Evolutionary conservation across 2,888 invertebrate species (phyloP), one percentile per base, ranked within the genome.

Genomic region (Stegophylla sp.): DNA sequence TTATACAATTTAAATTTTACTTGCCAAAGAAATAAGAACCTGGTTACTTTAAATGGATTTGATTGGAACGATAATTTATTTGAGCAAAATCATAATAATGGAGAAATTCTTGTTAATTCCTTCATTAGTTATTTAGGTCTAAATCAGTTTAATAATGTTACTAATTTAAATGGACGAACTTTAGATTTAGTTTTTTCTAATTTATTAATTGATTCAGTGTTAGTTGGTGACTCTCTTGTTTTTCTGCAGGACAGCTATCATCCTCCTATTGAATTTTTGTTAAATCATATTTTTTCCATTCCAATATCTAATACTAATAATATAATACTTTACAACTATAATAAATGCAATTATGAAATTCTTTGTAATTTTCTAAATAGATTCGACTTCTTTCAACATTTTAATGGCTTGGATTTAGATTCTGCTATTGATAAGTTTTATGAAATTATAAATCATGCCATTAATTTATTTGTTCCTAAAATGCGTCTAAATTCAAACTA

Each of bases 171-270:
- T 61, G 28, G 61, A 15, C 61, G 61, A 28, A 61, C 28, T 10
- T 61, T 61, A 61, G 61, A 61, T 17, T 61, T 61, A 61, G 28
- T 61, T 28, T 61, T 61, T 61, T 61, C 61, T 28, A 61, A 61
- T 28, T 61, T 28, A 61, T 26, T 28, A 61, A 7, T 61, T 2
- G 28, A 28, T 61, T 61, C 61, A 15, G 3, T 61, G 4, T 28
- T 61, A 12, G 28, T 2, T 15, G 28, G 61, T 28, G 28, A 61
- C 5, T 61, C 26, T 2, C 61, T 28, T 61, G 13, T 61, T 61
- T 15, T 61, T 61, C 61, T 28, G 2, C 28, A 28, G 61, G 61
- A 61, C 28, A 61, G 28, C 1, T 61, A 15, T 61, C 61, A 61
- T 15, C 61, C 28, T 9, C 61, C 61, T 61, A 13, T 61, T 28